These are phyloP conservation scores for Drosophila kohkoa DNA, from an alignment of 1,140 invertebrate species.

Conservation along the genomic window DNA sequence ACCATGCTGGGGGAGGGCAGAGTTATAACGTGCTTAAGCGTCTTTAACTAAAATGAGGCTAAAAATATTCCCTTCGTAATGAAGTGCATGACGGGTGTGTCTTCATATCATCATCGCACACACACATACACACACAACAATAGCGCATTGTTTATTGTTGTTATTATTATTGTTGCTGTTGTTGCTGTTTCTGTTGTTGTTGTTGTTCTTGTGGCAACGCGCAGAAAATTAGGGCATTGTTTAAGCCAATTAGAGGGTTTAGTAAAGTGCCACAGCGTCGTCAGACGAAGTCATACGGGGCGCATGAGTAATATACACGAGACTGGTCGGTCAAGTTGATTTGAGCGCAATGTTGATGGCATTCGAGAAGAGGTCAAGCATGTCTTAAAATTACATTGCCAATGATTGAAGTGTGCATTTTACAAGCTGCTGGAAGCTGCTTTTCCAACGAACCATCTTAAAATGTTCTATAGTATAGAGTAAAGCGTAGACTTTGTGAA, in stretches of 20 bases:
- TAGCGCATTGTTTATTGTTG: neutral
- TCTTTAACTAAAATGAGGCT: slow-evolving; percentile 81
- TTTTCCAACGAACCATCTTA: neutral
- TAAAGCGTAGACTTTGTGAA: neutral
- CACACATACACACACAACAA: neutral
- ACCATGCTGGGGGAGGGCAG: slow-evolving; percentile 34
- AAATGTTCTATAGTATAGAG: neutral
- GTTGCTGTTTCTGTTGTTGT: neutral
- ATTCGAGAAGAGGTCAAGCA: slow-evolving; percentile 11
- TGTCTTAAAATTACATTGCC: neutral
- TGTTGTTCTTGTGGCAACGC: slow-evolving; percentile 46
- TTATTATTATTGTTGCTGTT: no score
- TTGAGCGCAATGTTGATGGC: neutral
- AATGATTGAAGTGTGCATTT: slow-evolving; percentile 10
- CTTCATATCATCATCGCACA: neutral
- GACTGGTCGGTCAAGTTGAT: neutral
- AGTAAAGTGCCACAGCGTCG: slow-evolving; percentile 42
- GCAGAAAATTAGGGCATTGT: slow-evolving; percentile 76
- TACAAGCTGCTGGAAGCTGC: neutral
- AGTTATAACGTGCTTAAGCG: slow-evolving; percentile 81
- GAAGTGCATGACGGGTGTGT: slow-evolving; percentile 60
- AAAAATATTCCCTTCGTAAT: slow-evolving; percentile 78
- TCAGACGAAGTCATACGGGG: slow-evolving; percentile 4
- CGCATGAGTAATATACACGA: slow-evolving; percentile 58
- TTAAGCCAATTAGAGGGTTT: slow-evolving; percentile 77